Evolutionary conservation across 1,140 invertebrate species (phyloP), one percentile per base, ranked within the genome.

Genomic region (Agrilus planipennis): DNA sequence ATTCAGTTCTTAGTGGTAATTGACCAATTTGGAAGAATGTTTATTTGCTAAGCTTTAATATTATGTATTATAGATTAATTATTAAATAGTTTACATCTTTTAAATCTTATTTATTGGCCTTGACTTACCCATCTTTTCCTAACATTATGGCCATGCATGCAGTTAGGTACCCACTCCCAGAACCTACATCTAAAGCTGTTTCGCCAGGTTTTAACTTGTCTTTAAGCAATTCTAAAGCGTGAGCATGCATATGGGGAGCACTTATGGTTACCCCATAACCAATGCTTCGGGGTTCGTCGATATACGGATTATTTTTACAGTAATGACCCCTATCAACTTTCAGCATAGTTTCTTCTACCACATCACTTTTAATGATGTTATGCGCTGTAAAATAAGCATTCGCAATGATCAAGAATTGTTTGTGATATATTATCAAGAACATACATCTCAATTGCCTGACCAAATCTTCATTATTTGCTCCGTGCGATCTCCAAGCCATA

Each of bases 161-260:
- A 21, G 91, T 95, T 10, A 97, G 72, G 62, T 95, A 96, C 4
- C 92, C 92, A 57, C 86, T 92, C 14, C 93, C 93, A 47, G 88
- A 95, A 7, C 93, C 93, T 41, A 98, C 89, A 72, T 98, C 94
- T 31, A 97, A 67, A 12, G 86, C 89, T 59, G 68, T 78, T 22
- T 74, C 76, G 30, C 91, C 89, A 52, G 78, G 75, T 28, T 71
- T 65, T 28, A 97, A 62, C 51, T 94, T 84, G 49, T 87, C 81
- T 53, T 81, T 77, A 41, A 98, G 67, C 32, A 82, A 68, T 70
- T 97, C 90, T 50, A 98, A 68, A 31, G 91, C 92, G 72, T 92
- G 83, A 10, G 90, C 92, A 71, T 98, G 93, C 94, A 98, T 99
- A 67, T 98, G 94, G 32, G 94, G 93, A 39, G 93, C 94, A 73